These are phyloP conservation scores for Struthio camelus DNA, from an alignment of 2,113 vertebrate species.

Conservation along the genomic window DNA sequence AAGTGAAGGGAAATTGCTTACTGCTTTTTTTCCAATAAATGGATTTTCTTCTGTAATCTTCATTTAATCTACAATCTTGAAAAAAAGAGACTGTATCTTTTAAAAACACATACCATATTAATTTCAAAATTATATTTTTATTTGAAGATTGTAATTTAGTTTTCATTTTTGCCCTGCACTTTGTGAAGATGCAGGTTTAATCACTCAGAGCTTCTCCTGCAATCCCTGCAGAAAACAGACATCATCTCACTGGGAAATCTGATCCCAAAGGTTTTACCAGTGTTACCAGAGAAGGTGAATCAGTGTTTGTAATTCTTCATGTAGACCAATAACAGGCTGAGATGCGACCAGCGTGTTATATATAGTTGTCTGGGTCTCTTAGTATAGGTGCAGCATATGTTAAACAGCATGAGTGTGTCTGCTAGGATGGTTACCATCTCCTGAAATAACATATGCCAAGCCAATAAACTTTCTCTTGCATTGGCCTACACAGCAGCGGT, in stretches of 20 bases:
- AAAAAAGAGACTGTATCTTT: not conserved
- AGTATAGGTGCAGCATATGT: not conserved
- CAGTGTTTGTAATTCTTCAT: not conserved
- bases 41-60: not conserved
- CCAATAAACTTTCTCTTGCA: slow-evolving; percentile 20
- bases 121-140: not conserved
- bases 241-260: not conserved
- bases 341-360: not conserved
- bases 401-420: slow-evolving; percentile 20
- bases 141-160: not conserved
- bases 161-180: not conserved
- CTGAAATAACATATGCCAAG: slow-evolving; percentile 24
- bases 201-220: not conserved
- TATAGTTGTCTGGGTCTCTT: not conserved
- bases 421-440: not conserved
- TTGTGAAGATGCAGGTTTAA: not conserved
- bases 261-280: not conserved
- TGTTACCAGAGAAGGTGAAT: not conserved
- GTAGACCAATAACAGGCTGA: not conserved
- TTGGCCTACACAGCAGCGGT: not conserved
- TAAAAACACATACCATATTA: not conserved
- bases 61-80: not conserved
- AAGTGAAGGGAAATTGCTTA: not conserved
- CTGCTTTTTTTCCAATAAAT: not conserved
- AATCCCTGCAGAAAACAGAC: not conserved